Percentiles rank a stretch among this genome's conserved stretches.
Evolutionary conservation across 2,797 vertebrate species (phyloP).

Genomic region (Arnoldichthys spilopterus): DNA sequence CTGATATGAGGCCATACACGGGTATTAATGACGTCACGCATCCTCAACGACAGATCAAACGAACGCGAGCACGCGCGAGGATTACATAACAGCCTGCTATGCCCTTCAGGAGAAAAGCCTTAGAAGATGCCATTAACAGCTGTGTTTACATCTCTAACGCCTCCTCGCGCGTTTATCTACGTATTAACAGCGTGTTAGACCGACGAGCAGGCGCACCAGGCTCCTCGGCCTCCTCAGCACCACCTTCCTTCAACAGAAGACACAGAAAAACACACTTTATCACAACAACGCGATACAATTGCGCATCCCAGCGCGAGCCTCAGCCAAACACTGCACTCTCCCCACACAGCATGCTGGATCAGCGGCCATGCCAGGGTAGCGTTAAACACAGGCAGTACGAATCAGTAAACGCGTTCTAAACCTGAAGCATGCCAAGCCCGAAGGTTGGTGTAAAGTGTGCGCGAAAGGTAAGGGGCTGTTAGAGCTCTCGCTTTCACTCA

Average conservation of each 20-base stretch:
- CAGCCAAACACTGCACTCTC: no score
- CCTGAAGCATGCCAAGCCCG: not conserved
- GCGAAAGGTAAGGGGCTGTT: constrained; percentile 11
- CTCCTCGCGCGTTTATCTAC: not conserved
- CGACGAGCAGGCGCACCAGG: not conserved
- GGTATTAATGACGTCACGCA: constrained; percentile 20
- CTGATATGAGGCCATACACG: constrained; percentile 16
- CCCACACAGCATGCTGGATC: not conserved
- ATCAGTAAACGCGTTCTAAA: not conserved
- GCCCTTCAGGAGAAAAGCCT: not conserved
- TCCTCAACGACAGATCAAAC: constrained; percentile 26
- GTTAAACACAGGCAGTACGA: not conserved
- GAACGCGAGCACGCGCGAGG: constrained; percentile 29
- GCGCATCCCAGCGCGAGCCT: no score
- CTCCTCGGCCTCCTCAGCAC: not conserved
- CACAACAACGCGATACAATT: no score
- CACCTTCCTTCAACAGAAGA: no score
- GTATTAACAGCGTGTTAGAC: not conserved
- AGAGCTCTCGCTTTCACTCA: constrained; percentile 67
- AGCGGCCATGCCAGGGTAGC: not conserved
- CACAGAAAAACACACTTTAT: no score
- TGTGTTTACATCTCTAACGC: not conserved
- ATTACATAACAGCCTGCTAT: constrained; percentile 34
- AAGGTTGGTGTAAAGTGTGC: not conserved
- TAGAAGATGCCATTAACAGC: not conserved